phyloP scores from a whole-genome alignment of 2,888 invertebrate genomes.

The Phalera bucephala region DNA sequence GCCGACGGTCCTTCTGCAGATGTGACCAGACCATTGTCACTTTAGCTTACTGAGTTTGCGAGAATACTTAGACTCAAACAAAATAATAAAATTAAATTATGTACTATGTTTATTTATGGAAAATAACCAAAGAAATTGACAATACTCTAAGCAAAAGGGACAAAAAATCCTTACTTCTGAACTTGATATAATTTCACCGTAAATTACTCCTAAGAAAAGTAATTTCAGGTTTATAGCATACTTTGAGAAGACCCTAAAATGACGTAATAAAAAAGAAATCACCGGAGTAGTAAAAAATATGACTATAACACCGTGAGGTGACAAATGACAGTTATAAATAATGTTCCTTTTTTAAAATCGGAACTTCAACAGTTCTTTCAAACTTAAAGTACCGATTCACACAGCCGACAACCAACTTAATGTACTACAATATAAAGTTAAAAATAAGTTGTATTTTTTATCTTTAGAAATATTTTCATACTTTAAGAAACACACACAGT shows the following conservation, averaged over 20 bases:
- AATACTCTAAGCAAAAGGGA: too few relatives aligned
- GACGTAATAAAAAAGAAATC: slow-evolving; percentile 7
- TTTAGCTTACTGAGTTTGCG: too few relatives aligned
- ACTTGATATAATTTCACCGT: neutral
- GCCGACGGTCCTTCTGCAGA: too few relatives aligned
- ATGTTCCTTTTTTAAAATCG: slow-evolving; percentile 18
- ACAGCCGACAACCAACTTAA: slow-evolving; percentile 28
- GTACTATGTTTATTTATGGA: too few relatives aligned
- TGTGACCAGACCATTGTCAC: too few relatives aligned
- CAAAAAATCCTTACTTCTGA: too few relatives aligned
- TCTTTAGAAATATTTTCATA: slow-evolving; percentile 22
- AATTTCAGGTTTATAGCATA: slow-evolving; percentile 5
- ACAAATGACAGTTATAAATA: slow-evolving; percentile 22
- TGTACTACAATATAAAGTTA: slow-evolving; percentile 28
- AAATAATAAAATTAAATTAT: too few relatives aligned
- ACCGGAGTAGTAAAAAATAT: slow-evolving; percentile 13
- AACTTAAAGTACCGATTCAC: slow-evolving; percentile 29
- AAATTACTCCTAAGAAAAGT: slow-evolving; percentile 3
- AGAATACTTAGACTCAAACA: too few relatives aligned
- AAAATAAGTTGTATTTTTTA: slow-evolving; percentile 28
- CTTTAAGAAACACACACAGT: slow-evolving; percentile 24
- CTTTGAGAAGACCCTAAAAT: slow-evolving; percentile 8
- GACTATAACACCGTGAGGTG: slow-evolving; percentile 21
- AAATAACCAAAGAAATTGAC: too few relatives aligned
- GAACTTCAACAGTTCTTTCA: slow-evolving; percentile 29